Evolutionary conservation across 2,113 vertebrate species (phyloP).

Genomic region (Fulica atra): DNA sequence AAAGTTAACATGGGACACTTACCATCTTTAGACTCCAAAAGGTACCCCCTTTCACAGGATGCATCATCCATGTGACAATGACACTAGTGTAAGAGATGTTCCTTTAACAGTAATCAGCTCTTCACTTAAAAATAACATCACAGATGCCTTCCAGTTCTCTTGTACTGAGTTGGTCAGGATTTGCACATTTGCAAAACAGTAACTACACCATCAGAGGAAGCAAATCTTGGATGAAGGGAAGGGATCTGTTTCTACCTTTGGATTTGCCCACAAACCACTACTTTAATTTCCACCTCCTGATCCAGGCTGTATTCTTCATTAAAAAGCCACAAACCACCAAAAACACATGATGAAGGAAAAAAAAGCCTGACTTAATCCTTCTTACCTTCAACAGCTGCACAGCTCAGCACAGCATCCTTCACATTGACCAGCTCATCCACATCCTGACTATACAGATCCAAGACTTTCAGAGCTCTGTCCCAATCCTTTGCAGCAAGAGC

Average conservation of each 20-base stretch:
- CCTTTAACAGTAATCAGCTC: background rate
- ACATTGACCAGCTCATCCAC: conserved; percentile 76
- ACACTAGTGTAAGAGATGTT: background rate
- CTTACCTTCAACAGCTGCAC: conserved; percentile 85
- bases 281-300: background rate
- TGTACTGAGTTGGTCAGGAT: background rate
- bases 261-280: background rate
- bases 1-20: background rate
- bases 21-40: background rate
- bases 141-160: background rate
- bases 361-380: background rate
- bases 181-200: background rate
- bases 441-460: conserved; percentile 82
- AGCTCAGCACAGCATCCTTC: conserved; percentile 86
- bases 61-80: background rate
- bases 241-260: background rate
- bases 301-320: background rate
- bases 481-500: conserved; percentile 82
- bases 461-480: conserved; percentile 80
- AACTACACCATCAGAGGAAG: background rate
- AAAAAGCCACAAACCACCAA: background rate
- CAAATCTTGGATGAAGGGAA: background rate
- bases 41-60: background rate
- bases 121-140: background rate
- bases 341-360: background rate